These are phyloP conservation scores for Nowickia ferox DNA, from an alignment of 2,888 invertebrate genomes.

Conservation along the genomic window DNA sequence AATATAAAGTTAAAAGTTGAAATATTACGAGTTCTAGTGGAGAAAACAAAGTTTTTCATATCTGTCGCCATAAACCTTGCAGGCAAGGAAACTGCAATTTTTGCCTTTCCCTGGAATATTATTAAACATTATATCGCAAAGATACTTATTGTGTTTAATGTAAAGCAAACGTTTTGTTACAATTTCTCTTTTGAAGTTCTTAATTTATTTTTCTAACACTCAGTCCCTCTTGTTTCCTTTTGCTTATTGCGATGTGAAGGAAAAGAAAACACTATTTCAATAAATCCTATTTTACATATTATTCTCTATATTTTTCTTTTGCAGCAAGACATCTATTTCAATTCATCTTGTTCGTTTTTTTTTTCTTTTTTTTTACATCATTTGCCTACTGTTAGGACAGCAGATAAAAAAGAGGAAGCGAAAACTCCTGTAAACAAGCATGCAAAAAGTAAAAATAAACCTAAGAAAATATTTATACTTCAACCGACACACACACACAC, in stretches of 20 bases:
- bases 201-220: slow-evolving; percentile 15
- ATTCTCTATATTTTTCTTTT: slow-evolving; percentile 9
- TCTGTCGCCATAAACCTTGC: background rate
- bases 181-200: slow-evolving; percentile 37
- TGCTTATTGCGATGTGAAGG: background rate
- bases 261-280: slow-evolving; percentile 50
- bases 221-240: background rate
- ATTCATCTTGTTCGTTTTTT: slow-evolving; percentile 2
- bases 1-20: too few relatives aligned
- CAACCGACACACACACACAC: slow-evolving; percentile 7
- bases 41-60: background rate
- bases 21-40: too few relatives aligned
- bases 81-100: background rate
- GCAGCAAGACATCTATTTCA: slow-evolving; percentile 42
- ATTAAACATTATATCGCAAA: background rate
- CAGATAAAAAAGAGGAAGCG: background rate
- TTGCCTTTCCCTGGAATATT: background rate
- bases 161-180: slow-evolving; percentile 35
- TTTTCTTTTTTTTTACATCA: background rate
- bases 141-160: background rate
- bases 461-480: slow-evolving; percentile 51
- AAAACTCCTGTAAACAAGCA: slow-evolving; percentile 26
- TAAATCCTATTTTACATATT: slow-evolving; percentile 54
- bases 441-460: slow-evolving; percentile 12
- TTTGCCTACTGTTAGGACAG: slow-evolving; percentile 32